Conservation (phyloP, 1,140 invertebrate genomes). For the Zophobas atratus region DNA sequence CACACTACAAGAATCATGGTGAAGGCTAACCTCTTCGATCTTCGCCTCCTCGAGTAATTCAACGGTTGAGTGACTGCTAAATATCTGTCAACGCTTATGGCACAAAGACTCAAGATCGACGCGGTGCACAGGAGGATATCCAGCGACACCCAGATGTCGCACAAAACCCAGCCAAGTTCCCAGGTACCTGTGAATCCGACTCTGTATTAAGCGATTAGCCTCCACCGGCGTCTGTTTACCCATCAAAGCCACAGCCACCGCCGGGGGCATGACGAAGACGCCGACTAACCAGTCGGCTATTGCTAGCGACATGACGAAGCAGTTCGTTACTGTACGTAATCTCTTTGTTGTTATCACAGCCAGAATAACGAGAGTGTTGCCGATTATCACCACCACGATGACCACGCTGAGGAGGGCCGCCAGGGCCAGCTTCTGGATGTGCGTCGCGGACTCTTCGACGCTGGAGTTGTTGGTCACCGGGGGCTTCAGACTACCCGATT, state of each 20-base stretch:
- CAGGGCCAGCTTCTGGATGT: constrained; percentile 62
- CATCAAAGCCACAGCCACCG: constrained; percentile 81
- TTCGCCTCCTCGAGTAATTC: constrained; percentile 83
- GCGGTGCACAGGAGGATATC: constrained; percentile 95
- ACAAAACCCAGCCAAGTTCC: constrained; percentile 85
- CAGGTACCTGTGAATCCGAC: constrained; percentile 74
- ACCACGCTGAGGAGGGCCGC: constrained; percentile 72
- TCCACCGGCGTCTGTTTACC: constrained; percentile 69
- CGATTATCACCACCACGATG: constrained; percentile 79
- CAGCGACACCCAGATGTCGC: constrained; percentile 92
- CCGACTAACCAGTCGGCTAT: constrained; percentile 93
- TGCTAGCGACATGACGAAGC: constrained; percentile 93
- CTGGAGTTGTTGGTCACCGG: constrained; percentile 7
- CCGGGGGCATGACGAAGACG: constrained; percentile 95
- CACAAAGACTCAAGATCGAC: constrained; percentile 84
- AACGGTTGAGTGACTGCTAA: constrained; percentile 89
- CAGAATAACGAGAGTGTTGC: constrained; percentile 92
- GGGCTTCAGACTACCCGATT: background rate
- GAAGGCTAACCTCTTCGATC: constrained; percentile 84
- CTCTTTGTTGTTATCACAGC: constrained; percentile 93
- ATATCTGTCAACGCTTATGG: constrained; percentile 90
- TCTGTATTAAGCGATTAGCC: background rate
- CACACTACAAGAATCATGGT: constrained; percentile 88
- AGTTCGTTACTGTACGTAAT: constrained; percentile 94
- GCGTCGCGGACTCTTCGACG: constrained; percentile 46